Percentiles rank a stretch among this genome's conserved stretches.
phyloP scores from a whole-genome alignment of 2,113 vertebrate species.

The Turdus rufiventris region DNA sequence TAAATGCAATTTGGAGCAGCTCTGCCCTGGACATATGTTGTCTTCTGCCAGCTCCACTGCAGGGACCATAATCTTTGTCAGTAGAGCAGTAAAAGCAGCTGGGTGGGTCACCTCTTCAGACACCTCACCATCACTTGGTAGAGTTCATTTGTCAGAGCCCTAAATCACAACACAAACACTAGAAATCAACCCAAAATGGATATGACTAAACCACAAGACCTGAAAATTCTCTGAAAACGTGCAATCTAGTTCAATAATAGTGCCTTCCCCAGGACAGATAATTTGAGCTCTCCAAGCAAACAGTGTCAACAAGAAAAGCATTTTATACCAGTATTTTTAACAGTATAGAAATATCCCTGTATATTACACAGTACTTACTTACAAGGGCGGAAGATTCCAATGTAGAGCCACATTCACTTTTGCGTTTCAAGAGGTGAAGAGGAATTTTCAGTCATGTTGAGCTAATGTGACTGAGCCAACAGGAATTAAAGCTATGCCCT shows the following conservation, averaged over 20 bases:
- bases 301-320: neutral
- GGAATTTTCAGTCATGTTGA: neutral
- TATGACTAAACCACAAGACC: neutral
- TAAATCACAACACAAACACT: neutral
- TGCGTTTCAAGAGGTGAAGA: neutral
- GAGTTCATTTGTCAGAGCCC: neutral
- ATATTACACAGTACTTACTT: neutral
- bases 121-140: neutral
- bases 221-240: neutral
- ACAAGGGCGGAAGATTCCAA: neutral
- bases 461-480: neutral
- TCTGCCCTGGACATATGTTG: neutral
- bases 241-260: neutral
- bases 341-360: neutral
- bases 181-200: neutral
- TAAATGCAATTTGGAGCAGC: neutral
- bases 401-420: neutral
- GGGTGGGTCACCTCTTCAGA: neutral
- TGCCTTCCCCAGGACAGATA: neutral
- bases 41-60: neutral
- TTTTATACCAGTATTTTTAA: neutral
- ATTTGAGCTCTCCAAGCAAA: neutral
- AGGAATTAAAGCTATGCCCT: constrained; percentile 40
- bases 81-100: neutral
- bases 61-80: neutral